Evolutionary conservation across 2,888 invertebrate genomes (phyloP).

Genomic region (Escarpia spicata): DNA sequence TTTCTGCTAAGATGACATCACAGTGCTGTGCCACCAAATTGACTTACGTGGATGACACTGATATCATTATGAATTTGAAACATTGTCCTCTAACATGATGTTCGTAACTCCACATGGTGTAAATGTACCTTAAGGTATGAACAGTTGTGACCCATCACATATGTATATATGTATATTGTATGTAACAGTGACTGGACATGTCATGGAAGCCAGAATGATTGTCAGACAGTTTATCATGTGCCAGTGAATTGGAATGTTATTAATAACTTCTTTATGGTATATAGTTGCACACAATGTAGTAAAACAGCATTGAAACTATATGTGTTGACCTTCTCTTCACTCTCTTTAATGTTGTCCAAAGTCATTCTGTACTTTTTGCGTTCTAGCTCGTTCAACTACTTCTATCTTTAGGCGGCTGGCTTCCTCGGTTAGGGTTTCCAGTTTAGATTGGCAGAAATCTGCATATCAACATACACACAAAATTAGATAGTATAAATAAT

Average conservation of each 20-base stretch:
- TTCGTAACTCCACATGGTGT: too few relatives aligned
- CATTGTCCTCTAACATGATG: too few relatives aligned
- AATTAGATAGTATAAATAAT: not conserved
- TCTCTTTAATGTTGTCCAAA: not conserved
- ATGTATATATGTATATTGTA: too few relatives aligned
- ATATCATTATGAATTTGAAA: too few relatives aligned
- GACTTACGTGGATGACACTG: too few relatives aligned
- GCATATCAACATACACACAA: not conserved
- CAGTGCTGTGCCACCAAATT: too few relatives aligned
- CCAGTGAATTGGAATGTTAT: not conserved
- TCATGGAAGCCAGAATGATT: too few relatives aligned
- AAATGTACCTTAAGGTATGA: too few relatives aligned
- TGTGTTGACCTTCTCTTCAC: not conserved
- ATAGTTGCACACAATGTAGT: not conserved
- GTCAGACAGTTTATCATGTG: too few relatives aligned
- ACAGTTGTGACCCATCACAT: too few relatives aligned
- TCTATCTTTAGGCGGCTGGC: not conserved
- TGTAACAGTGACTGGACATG: too few relatives aligned
- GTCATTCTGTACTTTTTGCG: not conserved
- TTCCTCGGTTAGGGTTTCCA: not conserved
- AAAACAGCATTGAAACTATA: not conserved
- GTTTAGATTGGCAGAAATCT: not conserved
- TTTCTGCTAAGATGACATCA: too few relatives aligned
- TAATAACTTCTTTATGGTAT: not conserved
- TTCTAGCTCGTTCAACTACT: not conserved